A percentile compares a stretch with the other conserved stretches of the same genome.
Evolutionary conservation across 2,797 vertebrate species (phyloP).

Genomic region (Pseudomugil tenellus): DNA sequence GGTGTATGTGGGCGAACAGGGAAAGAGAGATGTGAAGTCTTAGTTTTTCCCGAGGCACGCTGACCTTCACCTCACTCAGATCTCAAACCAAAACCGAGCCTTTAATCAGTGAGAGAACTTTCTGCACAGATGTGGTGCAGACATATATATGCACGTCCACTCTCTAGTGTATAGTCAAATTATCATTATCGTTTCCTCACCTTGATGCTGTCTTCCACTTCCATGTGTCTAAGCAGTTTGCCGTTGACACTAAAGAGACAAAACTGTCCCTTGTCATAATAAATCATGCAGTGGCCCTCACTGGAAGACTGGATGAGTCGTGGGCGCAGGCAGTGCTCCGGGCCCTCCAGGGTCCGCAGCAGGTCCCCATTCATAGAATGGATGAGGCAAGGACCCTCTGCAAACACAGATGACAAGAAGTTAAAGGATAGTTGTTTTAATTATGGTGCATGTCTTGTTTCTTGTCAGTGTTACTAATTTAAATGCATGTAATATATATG

Average conservation of each 20-base stretch:
- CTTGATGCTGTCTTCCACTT: conserved; percentile 91
- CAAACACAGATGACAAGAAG: not conserved
- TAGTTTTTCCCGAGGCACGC: conserved; percentile 42
- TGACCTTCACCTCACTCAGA: conserved; percentile 47
- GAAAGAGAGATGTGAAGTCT: conserved; percentile 50
- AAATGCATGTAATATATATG: not conserved
- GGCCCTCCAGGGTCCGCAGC: conserved; percentile 91
- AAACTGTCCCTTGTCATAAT: conserved; percentile 92
- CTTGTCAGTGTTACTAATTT: not conserved
- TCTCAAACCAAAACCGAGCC: conserved; percentile 39
- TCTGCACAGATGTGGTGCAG: conserved; percentile 50
- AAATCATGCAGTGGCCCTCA: conserved; percentile 94
- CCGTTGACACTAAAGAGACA: conserved; percentile 96
- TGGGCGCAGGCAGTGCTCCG: conserved; percentile 85
- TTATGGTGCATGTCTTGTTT: not conserved
- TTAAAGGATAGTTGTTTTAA: not conserved
- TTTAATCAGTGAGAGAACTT: conserved; percentile 69
- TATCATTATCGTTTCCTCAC: conserved; percentile 67
- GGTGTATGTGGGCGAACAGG: conserved; percentile 48
- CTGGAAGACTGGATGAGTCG: conserved; percentile 93
- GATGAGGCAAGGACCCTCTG: conserved; percentile 98
- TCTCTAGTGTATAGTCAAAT: not conserved
- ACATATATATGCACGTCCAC: conserved; percentile 22
- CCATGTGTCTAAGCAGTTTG: conserved; percentile 89
- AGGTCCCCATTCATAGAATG: conserved; percentile 99